Evolutionary conservation across 2,888 invertebrate genomes (phyloP), one percentile per base, ranked within the genome.

Genomic region (Dicroscelio sp.): DNA sequence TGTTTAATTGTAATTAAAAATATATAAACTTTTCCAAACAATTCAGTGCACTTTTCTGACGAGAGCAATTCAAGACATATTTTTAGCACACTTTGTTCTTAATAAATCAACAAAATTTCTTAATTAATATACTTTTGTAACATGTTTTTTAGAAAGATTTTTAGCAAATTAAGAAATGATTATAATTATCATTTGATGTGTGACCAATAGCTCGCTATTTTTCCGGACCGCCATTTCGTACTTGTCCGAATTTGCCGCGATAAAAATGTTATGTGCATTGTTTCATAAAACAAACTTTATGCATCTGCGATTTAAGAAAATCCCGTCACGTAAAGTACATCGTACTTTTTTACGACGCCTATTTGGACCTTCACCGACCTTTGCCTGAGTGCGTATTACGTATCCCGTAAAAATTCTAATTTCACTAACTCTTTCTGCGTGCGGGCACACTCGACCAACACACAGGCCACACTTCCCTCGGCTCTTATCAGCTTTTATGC

Each of bases 401-500:
- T 92, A 93, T 88, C 87, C 94, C 94, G 95, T 95, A 95, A 96
- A 96, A 96, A 96, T 95, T 95, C 95, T 95, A 95, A 96, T 96
- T 96, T 95, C 94, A 93, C 94, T 92, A 94, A 94, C 83, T 82
- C 86, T 88, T 92, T 92, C 71, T 88, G 84, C 88, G 82, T 58
- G 79, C 60, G 65, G 60, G 65, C 82, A 89, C 60, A 65, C 89
- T 84, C 71, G 65, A 60, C 65, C 73, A 79, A 79, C 78, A 79
- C 76, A 25, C n/a, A n/a, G 60, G 73, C 69, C 76, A 87, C 90
- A 95, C 96, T 96, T 95, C 95, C 60, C 88, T 91, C 93, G 92
- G 78, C 95, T 94, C 96, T 96, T 96, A 96, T 96, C 96, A 93
- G 93, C 86, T 94, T 96, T 95, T 95, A 96, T 95, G 95, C 94